A percentile compares a stretch with the other conserved stretches of the same genome.
Conservation (phyloP, 2,797 vertebrate genomes). For the Malurus leucopterus region DNA sequence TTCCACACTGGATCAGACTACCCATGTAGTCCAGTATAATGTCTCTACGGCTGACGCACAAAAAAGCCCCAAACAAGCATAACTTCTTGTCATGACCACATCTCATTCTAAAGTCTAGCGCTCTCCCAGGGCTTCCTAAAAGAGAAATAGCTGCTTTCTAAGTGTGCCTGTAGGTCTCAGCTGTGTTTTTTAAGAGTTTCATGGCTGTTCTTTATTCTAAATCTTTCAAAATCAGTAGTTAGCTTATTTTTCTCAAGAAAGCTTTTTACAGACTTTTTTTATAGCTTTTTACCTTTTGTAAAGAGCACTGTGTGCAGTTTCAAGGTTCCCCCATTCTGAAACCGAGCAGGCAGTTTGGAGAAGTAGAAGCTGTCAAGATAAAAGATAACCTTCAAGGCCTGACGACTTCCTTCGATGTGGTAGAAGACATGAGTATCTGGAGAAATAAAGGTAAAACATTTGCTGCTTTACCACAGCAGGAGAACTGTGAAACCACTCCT, state of each 20-base stretch:
- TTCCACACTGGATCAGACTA: neutral
- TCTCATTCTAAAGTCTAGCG: neutral
- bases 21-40: neutral
- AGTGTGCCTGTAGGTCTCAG: neutral
- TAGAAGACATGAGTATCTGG: slow-evolving; percentile 89
- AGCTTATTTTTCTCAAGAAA: slow-evolving; percentile 28
- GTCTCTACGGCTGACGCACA: neutral
- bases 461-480: slow-evolving; percentile 6
- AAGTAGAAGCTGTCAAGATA: slow-evolving; percentile 94
- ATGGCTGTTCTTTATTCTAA: neutral
- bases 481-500: neutral
- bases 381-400: slow-evolving; percentile 88
- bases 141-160: neutral
- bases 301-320: slow-evolving; percentile 92
- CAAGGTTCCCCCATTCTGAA: slow-evolving; percentile 90
- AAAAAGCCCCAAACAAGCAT: neutral
- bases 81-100: neutral
- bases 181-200: neutral
- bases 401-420: slow-evolving; percentile 92
- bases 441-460: slow-evolving; percentile 42
- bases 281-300: slow-evolving; percentile 79
- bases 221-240: neutral
- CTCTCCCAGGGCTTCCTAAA: neutral
- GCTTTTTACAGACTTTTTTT: neutral
- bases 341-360: slow-evolving; percentile 89